Evolutionary conservation across 2,113 vertebrate genomes (phyloP).

Genomic region (Catagonus wagneri): DNA sequence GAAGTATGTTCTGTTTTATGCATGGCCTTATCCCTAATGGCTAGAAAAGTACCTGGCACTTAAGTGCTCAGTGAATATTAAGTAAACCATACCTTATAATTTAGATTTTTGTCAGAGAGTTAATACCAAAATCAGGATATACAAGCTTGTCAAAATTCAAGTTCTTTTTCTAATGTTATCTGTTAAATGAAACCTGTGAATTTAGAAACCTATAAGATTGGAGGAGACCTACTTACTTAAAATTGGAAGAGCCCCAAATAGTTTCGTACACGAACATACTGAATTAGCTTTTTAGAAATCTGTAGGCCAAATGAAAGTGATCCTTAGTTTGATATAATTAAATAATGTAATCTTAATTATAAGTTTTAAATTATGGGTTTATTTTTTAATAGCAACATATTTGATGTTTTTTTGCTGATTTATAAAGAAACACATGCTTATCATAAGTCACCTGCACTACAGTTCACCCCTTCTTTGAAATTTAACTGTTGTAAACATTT

Average conservation of each 20-base stretch:
- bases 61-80: slow-evolving; percentile 30
- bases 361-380: not conserved
- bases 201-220: slow-evolving; percentile 32
- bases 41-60: not conserved
- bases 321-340: slow-evolving; percentile 38
- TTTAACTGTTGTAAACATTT: not conserved
- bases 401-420: slow-evolving; percentile 3
- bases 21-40: not conserved
- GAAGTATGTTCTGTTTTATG: not conserved
- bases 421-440: not conserved
- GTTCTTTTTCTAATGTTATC: not conserved
- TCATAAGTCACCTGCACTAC: not conserved
- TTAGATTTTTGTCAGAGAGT: not conserved
- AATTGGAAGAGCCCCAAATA: not conserved
- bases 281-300: not conserved
- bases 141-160: not conserved
- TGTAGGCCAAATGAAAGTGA: not conserved
- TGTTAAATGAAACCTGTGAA: slow-evolving; percentile 32
- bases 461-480: not conserved
- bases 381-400: slow-evolving; percentile 20
- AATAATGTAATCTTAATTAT: not conserved
- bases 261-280: slow-evolving; percentile 17
- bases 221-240: not conserved
- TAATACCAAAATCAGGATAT: slow-evolving; percentile 44
- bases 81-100: not conserved